Evolutionary conservation across 2,888 invertebrate species (phyloP).

Genomic region (Cerceris ruficornis): DNA sequence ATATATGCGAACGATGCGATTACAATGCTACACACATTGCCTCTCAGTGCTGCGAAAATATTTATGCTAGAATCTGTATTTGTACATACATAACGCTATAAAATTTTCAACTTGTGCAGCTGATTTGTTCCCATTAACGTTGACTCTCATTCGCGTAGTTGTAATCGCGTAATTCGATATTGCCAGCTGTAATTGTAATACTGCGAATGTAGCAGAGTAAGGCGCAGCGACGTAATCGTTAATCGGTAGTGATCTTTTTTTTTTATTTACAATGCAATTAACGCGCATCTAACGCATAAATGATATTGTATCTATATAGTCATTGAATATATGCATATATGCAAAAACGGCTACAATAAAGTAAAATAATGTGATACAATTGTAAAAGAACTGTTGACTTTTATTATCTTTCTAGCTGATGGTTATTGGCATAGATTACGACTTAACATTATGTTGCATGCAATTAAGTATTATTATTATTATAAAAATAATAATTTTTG

Average conservation of each 20-base stretch:
- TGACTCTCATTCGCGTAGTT: background rate
- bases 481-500: too few species aligned
- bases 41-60: background rate
- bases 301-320: conserved; percentile 39
- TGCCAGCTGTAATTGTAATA: conserved; percentile 46
- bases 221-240: conserved; percentile 36
- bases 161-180: conserved; percentile 11
- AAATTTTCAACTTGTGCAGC: background rate
- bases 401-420: background rate
- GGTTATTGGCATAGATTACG: background rate
- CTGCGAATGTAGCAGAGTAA: conserved; percentile 34
- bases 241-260: conserved; percentile 37
- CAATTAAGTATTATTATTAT: too few species aligned
- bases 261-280: conserved; percentile 52
- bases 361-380: conserved; percentile 63
- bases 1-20: background rate
- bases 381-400: conserved; percentile 18
- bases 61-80: background rate
- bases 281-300: conserved; percentile 39
- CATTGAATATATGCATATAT: conserved; percentile 62
- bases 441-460: background rate
- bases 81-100: background rate
- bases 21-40: background rate
- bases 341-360: conserved; percentile 69
- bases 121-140: background rate